Base-by-base conservation (phyloP, 2,113 vertebrate genomes). In the Ochotona curzoniae region DNA sequence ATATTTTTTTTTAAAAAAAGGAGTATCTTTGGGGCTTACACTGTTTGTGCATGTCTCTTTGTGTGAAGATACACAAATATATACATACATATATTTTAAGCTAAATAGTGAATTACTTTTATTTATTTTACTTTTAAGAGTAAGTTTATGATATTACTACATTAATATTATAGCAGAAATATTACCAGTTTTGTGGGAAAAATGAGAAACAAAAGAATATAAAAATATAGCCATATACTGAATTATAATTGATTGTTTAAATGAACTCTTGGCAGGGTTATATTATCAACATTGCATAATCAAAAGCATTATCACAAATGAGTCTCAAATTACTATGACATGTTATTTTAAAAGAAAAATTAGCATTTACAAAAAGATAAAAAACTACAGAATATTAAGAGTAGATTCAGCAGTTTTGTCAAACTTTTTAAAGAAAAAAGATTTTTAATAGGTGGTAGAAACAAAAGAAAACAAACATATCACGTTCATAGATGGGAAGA, bases 311-410 rank as follows among this genome's bases (percentile, higher is more conserved):
- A 85, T 3, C 47, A 89, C 21, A 44, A 12, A 81, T 20, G 18
- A 82, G 23, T 25, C 26, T 71, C 9, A 94, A 80, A 23, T 38
- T 86, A 74, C 47, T 89, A 83, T 49, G 51, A 49, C 86, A 35
- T 67, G 20, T 79, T 14, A 89, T 78, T 93, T 73, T 69, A n/a
- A n/a, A 67, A 64, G 7, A 89, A 93, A 91, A 90, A 57, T 15
- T 51, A 61, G 12, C 44, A 79, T 47, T 88, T 11, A 89, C 73
- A 85, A 94, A 84, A 87, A 25, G 14, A 81, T 70, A 12, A 94
- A 54, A 49, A 94, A 89, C 47, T 64, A 63, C 0, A 76, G 47
- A 35, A 28, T 87, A 61, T 61, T 80, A 57, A 87, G 47, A 85
- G 83, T 75, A 83, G 81, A 85, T 66, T 38, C 7, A 85, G 70